Base-by-base conservation (phyloP, 2,888 invertebrate species). In the Trachelus stipa region DNA sequence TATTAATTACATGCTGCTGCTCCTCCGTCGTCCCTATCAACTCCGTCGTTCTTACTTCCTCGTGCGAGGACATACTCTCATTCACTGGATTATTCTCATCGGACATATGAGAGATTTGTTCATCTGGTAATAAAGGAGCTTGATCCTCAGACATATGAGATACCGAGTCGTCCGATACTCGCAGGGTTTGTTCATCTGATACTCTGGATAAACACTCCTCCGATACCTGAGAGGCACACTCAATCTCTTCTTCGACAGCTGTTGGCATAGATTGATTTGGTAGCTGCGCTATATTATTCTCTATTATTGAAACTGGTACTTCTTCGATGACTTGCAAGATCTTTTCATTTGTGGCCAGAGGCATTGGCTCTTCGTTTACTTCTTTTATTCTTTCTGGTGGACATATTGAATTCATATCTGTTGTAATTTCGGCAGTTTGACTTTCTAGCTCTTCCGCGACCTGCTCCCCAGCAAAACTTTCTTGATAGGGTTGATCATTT, bases 121-220 rank as follows among this genome's bases (percentile, higher is more conserved):
- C 76, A 73, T 78, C 81, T 35, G 76, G 77, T 12, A 83, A 79
- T 31, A 73, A 79, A 73, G 77, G 78, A 35, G 69, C 69, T 11
- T 80, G 80, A 15, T 83, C 83, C 11, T 79, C 80, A 40, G 81
- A 69, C 68, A 83, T 74, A 76, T 79, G 76, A 15, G 79, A 79
- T 12, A 80, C 78, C 34, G 81, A 73, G 34, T 87, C 87, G 2
- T 85, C 86, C 1, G 85, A 81, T 0, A 88, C 86, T 68, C 86
- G 88, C 6, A 88, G 74, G 23, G 84, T 81, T 34, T 85, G 84
- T 69, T 87, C 84, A 12, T 87, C 85, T 0, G 82, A 79, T 4
- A 82, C 80, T 34, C 82, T 80, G 4, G 82, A 77, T 11, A 79
- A 75, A 75, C 85, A 85, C 34, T 86, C 85, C 9, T 82, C 82